Evolutionary conservation across 1,140 invertebrate genomes (phyloP).

Genomic region (Eriocheir sinensis): DNA sequence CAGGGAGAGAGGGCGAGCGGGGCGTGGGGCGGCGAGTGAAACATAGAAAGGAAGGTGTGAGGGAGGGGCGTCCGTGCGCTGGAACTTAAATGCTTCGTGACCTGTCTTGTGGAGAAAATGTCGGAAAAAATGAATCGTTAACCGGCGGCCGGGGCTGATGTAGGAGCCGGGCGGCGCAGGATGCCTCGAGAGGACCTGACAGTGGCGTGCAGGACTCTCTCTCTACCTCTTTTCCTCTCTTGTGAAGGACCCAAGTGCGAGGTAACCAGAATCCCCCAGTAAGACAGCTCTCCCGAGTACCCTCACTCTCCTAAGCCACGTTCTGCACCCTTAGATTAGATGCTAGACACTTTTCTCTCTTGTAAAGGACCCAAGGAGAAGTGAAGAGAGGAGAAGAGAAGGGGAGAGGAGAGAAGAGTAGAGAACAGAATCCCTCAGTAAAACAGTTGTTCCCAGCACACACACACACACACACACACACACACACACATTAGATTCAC

Average conservation of each 20-base stretch:
- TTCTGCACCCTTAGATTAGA: too few species aligned
- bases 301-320: too few species aligned
- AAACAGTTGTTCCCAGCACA: background rate
- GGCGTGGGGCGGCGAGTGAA: background rate
- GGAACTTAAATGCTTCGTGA: constrained; percentile 1
- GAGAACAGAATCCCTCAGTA: background rate
- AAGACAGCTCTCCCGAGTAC: too few species aligned
- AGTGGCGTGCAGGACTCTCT: background rate
- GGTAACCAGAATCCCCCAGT: too few species aligned
- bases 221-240: too few species aligned
- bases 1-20: background rate
- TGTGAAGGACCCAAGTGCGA: background rate
- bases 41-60: constrained; percentile 24
- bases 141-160: background rate
- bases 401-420: too few species aligned
- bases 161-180: background rate
- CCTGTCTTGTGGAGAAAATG: constrained; percentile 23
- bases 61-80: background rate
- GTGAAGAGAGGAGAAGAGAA: too few species aligned
- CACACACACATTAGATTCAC: background rate
- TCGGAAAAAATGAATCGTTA: background rate
- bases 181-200: background rate
- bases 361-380: background rate
- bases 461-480: background rate
- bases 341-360: background rate